Evolutionary conservation across 2,113 vertebrate genomes (phyloP), one percentile per base, ranked within the genome.

Genomic region (Ornithorhynchus anatinus): DNA sequence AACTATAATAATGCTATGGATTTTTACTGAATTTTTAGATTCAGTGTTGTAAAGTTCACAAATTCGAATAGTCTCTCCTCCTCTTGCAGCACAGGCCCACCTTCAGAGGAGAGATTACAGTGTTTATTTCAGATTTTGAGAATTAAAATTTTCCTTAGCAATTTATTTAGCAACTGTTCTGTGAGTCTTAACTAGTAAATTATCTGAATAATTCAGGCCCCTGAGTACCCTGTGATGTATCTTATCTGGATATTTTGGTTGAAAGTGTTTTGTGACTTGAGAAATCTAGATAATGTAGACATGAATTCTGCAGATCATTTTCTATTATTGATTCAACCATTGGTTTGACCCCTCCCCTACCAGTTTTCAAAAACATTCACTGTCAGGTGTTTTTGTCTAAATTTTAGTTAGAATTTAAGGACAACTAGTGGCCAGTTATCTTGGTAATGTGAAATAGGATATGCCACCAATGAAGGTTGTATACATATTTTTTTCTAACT

Each of bases 281-380:
- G 20, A 35, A 15, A 1, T 2, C 2, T 25, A 19, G 7, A 62
- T 7, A 12, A 35, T 31, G 7, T 0, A 7, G 19, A 1, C 11
- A 15, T 7, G 22, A 10, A 5, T 7, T 22, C 39, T n/a, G 19
- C 33, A 36, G 9, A n/a, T 40, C 45, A 33, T n/a, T 23, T 47
- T 27, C 48, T 22, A 25, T 4, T 13, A 25, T 16, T 15, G 2
- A 0, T 40, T 11, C 2, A 17, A 31, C 37, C 23, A 14, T 20
- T 5, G 10, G 0, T n/a, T 8, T 7, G n/a, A n/a, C n/a, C n/a
- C n/a, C n/a, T n/a, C n/a, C n/a, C n/a, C n/a, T n/a, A n/a, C n/a
- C n/a, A n/a, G n/a, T n/a, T n/a, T n/a, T n/a, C n/a, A n/a, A n/a
- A n/a, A n/a, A n/a, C n/a, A n/a, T n/a, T n/a, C n/a, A n/a, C n/a